These are phyloP conservation scores for Vireo griseus DNA, from an alignment of 2,797 vertebrate species.

Conservation along the genomic window DNA sequence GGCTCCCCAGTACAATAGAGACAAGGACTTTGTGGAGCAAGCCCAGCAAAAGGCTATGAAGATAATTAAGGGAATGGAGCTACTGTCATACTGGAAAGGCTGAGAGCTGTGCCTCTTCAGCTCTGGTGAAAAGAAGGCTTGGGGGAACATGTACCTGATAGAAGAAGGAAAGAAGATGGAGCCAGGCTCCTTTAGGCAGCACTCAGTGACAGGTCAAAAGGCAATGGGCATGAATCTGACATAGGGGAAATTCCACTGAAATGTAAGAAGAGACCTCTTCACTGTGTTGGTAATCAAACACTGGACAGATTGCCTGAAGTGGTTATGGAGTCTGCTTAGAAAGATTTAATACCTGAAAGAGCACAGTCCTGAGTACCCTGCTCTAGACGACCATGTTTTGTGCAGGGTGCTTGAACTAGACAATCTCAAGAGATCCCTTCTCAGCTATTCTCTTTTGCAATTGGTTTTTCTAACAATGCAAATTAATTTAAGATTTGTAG, in stretches of 20 bases:
- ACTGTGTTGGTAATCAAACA: neutral
- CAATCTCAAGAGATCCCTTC: neutral
- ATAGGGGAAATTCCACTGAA: neutral
- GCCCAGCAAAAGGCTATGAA: neutral
- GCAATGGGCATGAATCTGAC: neutral
- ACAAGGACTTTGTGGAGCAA: neutral
- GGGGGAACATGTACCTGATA: neutral
- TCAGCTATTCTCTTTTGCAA: neutral
- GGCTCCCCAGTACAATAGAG: neutral
- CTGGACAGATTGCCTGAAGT: neutral
- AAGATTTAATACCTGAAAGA: neutral
- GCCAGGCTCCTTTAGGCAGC: neutral
- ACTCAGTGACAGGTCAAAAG: neutral
- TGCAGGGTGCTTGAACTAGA: neutral
- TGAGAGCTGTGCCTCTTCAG: neutral
- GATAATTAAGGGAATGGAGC: neutral
- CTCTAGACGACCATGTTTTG: neutral
- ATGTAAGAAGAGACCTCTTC: neutral
- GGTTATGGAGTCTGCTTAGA: neutral
- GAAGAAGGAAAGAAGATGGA: neutral
- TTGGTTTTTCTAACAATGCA: neutral
- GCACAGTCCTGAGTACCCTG: neutral
- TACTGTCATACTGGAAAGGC: fast-evolving
- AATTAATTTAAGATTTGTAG: neutral
- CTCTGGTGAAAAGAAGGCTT: neutral